phyloP scores from a whole-genome alignment of 2,888 invertebrate genomes.

The Platerodrilus igneus region DNA sequence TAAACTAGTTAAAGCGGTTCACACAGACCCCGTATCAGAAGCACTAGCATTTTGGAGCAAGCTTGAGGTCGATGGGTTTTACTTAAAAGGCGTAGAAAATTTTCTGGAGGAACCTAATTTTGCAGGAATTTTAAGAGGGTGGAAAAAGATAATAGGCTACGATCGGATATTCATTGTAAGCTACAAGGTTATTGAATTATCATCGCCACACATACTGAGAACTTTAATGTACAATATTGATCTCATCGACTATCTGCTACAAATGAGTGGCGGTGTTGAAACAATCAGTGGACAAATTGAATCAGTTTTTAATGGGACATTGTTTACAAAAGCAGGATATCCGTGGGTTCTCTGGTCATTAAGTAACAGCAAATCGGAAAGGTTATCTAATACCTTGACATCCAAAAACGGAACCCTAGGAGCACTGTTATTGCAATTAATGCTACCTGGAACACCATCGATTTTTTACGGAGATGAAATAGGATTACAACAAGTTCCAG shows the following conservation, averaged over 20 bases:
- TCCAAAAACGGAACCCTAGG: slow-evolving; percentile 62
- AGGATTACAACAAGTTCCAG: slow-evolving; percentile 58
- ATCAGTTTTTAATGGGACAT: slow-evolving; percentile 52
- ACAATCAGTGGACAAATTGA: slow-evolving; percentile 58
- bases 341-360: slow-evolving; percentile 81
- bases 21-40: slow-evolving; percentile 51
- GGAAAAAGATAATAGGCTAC: slow-evolving; percentile 63
- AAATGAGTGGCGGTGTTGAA: slow-evolving; percentile 55
- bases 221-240: slow-evolving; percentile 63
- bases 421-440: slow-evolving; percentile 67
- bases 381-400: slow-evolving; percentile 56
- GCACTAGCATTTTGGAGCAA: slow-evolving; percentile 65
- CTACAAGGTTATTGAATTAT: slow-evolving; percentile 52
- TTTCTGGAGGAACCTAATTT: slow-evolving; percentile 60
- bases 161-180: slow-evolving; percentile 64
- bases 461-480: slow-evolving; percentile 93
- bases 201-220: slow-evolving; percentile 50
- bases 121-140: slow-evolving; percentile 55
- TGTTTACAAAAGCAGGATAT: slow-evolving; percentile 58
- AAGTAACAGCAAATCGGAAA: slow-evolving; percentile 59
- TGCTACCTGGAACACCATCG: slow-evolving; percentile 81
- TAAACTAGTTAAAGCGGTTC: slow-evolving; percentile 17
- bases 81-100: slow-evolving; percentile 72
- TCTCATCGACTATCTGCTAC: slow-evolving; percentile 65
- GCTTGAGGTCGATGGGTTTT: slow-evolving; percentile 85